A percentile compares a stretch with the other conserved stretches of the same genome.
Evolutionary conservation across 2,888 invertebrate genomes (phyloP).

Genomic region (Archips xylosteana): DNA sequence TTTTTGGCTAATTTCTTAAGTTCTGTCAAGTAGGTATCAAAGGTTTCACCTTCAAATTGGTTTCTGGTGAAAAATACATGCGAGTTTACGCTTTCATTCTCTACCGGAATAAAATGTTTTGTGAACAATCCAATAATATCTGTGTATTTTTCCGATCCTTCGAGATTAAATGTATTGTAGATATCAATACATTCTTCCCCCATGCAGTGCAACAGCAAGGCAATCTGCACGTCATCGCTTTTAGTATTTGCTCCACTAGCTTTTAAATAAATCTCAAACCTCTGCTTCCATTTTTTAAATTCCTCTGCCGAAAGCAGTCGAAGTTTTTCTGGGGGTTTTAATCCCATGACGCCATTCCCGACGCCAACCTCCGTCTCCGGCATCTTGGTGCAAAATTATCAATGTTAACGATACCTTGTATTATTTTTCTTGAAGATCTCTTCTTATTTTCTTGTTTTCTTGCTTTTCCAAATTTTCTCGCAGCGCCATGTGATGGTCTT

Average conservation of each 20-base stretch:
- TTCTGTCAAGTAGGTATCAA: slow-evolving; percentile 6
- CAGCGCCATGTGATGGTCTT: no score
- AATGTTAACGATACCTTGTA: no score
- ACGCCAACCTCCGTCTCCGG: no score
- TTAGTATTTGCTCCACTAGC: slow-evolving; percentile 12
- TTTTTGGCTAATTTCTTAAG: slow-evolving; percentile 17
- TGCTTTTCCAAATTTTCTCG: neutral
- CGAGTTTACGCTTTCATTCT: slow-evolving; percentile 21
- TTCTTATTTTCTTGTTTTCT: no score
- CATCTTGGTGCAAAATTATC: no score
- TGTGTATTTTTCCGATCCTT: neutral
- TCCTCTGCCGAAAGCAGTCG: neutral
- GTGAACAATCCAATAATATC: neutral
- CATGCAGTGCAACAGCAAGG: slow-evolving; percentile 19
- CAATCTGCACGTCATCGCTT: neutral
- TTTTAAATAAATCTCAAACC: slow-evolving; percentile 6
- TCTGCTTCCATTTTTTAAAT: slow-evolving; percentile 18
- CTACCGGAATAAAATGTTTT: slow-evolving; percentile 3
- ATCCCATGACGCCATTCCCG: neutral
- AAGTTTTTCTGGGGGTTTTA: slow-evolving; percentile 2
- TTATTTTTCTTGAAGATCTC: no score
- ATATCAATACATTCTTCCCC: slow-evolving; percentile 11
- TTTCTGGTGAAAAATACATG: slow-evolving; percentile 16
- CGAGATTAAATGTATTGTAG: slow-evolving; percentile 9
- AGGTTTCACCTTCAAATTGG: neutral